Conservation (phyloP, 2,888 invertebrate genomes). For the Drosophila neotestacea region DNA sequence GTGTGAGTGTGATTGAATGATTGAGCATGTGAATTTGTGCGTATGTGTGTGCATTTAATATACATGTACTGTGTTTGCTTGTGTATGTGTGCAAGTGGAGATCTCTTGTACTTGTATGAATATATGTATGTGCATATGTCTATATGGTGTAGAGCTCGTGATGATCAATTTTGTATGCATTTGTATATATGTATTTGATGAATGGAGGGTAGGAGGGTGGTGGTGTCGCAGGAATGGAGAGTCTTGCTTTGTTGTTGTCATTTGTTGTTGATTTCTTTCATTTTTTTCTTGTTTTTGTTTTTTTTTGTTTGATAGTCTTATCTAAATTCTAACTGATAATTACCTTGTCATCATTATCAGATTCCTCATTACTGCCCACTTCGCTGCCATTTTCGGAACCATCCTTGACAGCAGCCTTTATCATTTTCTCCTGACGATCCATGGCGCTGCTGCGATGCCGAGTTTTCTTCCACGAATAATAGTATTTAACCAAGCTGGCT, state of each 20-base stretch:
- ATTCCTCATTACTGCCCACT: constrained; percentile 93
- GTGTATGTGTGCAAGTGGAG: constrained; percentile 3
- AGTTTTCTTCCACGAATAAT: constrained; percentile 99
- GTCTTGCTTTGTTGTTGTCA: constrained; percentile 46
- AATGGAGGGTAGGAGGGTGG: constrained; percentile 1
- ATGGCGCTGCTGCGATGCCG: constrained; percentile 96
- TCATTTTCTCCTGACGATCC: constrained; percentile 91
- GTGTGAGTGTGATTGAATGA: not conserved
- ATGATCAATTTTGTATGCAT: constrained; percentile 10
- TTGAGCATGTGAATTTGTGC: not conserved
- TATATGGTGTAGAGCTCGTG: constrained; percentile 4
- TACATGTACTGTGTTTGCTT: constrained; percentile 1
- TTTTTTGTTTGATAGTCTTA: not conserved
- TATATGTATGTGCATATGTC: not conserved
- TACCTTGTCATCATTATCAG: constrained; percentile 96
- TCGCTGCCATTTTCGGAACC: constrained; percentile 93
- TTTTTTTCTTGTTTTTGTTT: constrained; percentile 17
- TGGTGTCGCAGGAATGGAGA: constrained; percentile 39
- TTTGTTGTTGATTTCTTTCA: constrained; percentile 19
- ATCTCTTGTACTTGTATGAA: not conserved
- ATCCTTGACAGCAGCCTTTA: constrained; percentile 86
- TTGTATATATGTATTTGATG: constrained; percentile 19
- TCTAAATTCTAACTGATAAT: constrained; percentile 72
- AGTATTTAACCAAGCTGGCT: constrained; percentile 97
- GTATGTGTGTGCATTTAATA: not conserved